phyloP scores from a whole-genome alignment of 1,140 invertebrate species.

The Arion vulgaris region DNA sequence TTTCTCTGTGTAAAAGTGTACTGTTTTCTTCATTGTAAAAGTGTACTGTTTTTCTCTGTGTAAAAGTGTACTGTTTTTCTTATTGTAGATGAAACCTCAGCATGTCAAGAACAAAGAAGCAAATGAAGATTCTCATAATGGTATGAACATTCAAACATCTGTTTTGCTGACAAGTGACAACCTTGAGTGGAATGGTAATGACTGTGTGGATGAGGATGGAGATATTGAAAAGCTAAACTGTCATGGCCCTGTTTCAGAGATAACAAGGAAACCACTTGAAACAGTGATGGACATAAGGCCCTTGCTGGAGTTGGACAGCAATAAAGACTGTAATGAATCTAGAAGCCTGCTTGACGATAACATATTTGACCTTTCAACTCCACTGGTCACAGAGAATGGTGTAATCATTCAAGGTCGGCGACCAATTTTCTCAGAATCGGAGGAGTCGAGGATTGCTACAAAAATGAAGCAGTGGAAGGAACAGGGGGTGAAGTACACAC shows the following conservation, averaged over 20 bases:
- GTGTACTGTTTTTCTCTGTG: neutral
- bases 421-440: conserved; percentile 28
- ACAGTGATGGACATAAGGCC: conserved; percentile 13
- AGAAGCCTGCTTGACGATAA: neutral
- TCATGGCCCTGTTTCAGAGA: neutral
- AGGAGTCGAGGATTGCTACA: conserved; percentile 20
- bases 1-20: neutral
- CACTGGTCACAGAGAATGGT: neutral
- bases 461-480: conserved; percentile 32
- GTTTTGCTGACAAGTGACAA: neutral
- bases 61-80: neutral
- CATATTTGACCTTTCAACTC: neutral
- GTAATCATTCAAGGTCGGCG: conserved; percentile 31
- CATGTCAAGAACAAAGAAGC: conserved; percentile 27
- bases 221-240: neutral
- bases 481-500: conserved; percentile 24
- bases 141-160: neutral
- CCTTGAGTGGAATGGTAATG: conserved; percentile 13
- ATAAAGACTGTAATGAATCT: neutral
- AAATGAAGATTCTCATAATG: neutral
- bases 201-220: conserved; percentile 17
- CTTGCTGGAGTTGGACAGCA: conserved; percentile 4
- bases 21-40: neutral
- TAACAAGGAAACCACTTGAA: neutral
- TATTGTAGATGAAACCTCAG: conserved; percentile 25